Evolutionary conservation across 2,888 invertebrate species (phyloP).

Genomic region (Agrochola lychnidis): DNA sequence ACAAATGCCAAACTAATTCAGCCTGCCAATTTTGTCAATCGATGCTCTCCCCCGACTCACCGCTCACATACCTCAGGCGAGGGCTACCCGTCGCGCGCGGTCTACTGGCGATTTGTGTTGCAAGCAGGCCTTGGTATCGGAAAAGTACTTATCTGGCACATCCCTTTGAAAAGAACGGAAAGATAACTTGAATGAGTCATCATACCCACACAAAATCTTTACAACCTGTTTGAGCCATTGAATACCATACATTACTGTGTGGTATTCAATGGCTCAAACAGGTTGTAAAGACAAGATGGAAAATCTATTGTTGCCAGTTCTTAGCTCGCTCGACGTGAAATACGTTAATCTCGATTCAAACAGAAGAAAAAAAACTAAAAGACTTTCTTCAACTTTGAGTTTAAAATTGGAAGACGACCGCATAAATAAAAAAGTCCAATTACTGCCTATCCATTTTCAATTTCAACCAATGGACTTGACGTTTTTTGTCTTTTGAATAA

Average conservation of each 20-base stretch:
- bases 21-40: no score
- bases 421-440: not conserved
- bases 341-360: not conserved
- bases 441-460: not conserved
- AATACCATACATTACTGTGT: not conserved
- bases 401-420: not conserved
- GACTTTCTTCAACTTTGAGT: not conserved
- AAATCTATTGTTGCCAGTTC: conserved; percentile 3
- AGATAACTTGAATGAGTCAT: conserved; percentile 7
- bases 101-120: not conserved
- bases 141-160: not conserved
- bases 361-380: not conserved
- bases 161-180: not conserved
- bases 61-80: no score
- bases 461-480: not conserved
- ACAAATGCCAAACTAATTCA: no score
- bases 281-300: no score
- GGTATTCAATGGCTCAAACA: no score
- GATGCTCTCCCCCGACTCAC: no score
- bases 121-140: not conserved
- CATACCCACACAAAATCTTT: not conserved
- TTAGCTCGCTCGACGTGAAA: not conserved
- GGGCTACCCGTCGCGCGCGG: no score
- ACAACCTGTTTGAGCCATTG: conserved; percentile 21
- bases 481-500: conserved; percentile 12